Conservation (phyloP, 2,113 vertebrate genomes). For the Chrysemys picta region DNA sequence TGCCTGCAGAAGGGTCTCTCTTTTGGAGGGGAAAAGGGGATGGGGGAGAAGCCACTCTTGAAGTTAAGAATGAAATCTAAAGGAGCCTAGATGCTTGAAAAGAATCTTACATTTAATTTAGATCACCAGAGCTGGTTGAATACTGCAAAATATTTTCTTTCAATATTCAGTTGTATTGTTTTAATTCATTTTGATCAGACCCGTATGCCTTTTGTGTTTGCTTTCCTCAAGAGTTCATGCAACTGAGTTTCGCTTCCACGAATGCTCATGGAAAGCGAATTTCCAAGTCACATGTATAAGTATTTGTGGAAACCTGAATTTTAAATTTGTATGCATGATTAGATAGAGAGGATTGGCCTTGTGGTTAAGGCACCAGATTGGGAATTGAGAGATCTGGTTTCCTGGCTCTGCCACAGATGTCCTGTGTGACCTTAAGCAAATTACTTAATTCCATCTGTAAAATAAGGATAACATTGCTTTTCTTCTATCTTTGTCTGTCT, state of each 20-base stretch:
- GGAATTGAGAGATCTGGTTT: not conserved
- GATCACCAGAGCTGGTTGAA: not conserved
- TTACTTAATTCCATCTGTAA: not conserved
- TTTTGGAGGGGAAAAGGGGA: not conserved
- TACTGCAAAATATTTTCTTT: not conserved
- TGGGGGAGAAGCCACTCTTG: not conserved
- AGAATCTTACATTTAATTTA: not conserved
- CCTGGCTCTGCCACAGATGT: not conserved
- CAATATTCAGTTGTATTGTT: fast-evolving
- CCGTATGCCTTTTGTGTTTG: not conserved
- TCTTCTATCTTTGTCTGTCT: not conserved
- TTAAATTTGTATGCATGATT: not conserved
- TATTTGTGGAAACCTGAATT: not conserved
- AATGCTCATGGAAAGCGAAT: not conserved
- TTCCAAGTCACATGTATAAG: not conserved
- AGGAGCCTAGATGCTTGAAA: not conserved
- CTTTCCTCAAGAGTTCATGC: not conserved
- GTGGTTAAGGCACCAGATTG: not conserved
- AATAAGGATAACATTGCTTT: not conserved
- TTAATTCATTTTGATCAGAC: not conserved
- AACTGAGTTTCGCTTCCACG: not conserved
- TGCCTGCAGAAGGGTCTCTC: not conserved
- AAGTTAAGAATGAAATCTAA: not conserved
- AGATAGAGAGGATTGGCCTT: not conserved
- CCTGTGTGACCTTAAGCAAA: not conserved